Conservation (phyloP, 2,888 invertebrate species). For the Cheilosia vulpina region DNA sequence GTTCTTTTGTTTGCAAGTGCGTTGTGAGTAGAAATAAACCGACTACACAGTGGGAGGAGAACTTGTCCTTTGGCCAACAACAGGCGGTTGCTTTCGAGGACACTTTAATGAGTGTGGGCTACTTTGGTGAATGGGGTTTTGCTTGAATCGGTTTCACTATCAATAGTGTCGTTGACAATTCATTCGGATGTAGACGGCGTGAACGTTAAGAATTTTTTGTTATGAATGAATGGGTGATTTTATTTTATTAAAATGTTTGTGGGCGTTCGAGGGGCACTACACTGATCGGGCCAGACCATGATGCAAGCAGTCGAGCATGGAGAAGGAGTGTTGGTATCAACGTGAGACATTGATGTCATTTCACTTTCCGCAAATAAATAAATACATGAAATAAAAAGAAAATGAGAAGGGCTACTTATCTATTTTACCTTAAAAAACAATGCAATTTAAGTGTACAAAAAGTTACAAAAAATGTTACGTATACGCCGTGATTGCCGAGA, state of each 20-base stretch:
- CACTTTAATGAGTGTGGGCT: slow-evolving; percentile 44
- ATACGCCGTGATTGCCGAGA: slow-evolving; percentile 15
- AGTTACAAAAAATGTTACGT: neutral
- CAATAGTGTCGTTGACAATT: slow-evolving; percentile 17
- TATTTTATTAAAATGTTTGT: neutral
- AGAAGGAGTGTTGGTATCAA: no score
- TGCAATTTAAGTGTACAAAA: neutral
- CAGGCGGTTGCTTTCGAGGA: slow-evolving; percentile 46
- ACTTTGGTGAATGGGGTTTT: slow-evolving; percentile 23
- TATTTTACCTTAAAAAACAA: no score
- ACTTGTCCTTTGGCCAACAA: slow-evolving; percentile 61
- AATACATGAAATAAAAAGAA: no score
- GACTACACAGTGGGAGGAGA: slow-evolving; percentile 21
- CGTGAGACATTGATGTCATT: no score
- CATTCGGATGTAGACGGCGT: slow-evolving; percentile 19
- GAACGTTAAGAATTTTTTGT: slow-evolving; percentile 43
- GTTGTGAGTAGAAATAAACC: slow-evolving; percentile 31
- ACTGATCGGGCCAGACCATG: no score
- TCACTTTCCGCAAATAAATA: no score
- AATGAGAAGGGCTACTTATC: no score
- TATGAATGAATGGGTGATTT: slow-evolving; percentile 21
- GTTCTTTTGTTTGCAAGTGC: slow-evolving; percentile 2
- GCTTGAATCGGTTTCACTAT: slow-evolving; percentile 25
- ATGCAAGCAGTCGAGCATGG: no score
- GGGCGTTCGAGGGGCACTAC: neutral